Base-by-base conservation (phyloP, 2,113 vertebrate species). In the Octodon degus region DNA sequence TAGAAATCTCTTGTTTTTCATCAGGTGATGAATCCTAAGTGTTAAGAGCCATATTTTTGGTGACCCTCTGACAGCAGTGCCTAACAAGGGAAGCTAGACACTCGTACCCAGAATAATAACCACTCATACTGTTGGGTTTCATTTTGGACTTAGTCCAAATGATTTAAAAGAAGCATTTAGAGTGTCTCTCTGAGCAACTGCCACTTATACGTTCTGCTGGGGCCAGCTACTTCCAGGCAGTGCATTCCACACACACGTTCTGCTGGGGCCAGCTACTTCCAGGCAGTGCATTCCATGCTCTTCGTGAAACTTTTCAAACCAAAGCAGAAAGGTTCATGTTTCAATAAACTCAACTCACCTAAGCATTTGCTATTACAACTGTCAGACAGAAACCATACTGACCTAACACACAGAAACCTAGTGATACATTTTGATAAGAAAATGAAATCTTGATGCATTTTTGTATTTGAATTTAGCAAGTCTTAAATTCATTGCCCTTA, bases 11-110 rank as follows among this genome's bases (percentile, higher is more conserved):
- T 94, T 70, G 63, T 89, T 40, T 53, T 93, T 60, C 20, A 88
- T 65, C 34, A 94, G 83, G 27, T 93, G 68, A 89, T 93, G 93
- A 91, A 74, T 93, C 19, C 4, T 37, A 81, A 77, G 37, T 88
- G 30, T 93, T 93, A 80, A 87, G 27, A 92, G 22, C 40, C 92
- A 16, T 90, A 92, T 65, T 95, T 68, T 80, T 95, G 68, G 47
- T 40, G 89, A 91, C 20, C 27, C 43, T 93, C 74, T 93, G 76
- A 86, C 96, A 96, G 90, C 37, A 90, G 32, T 79, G 25, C 37
- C 79, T 91, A 62, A 90, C 7, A 25, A 60, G 40, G 34, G 62
- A 94, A 94, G 40, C 20, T 43, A 76, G 58, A 12, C 24, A 50
- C 16, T 60, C 65, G 27, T 7, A 37, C 58, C 0, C 30, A 95